Evolutionary conservation across 2,888 invertebrate species (phyloP), one percentile per base, ranked within the genome.

Genomic region (Clepsis dumicolana): DNA sequence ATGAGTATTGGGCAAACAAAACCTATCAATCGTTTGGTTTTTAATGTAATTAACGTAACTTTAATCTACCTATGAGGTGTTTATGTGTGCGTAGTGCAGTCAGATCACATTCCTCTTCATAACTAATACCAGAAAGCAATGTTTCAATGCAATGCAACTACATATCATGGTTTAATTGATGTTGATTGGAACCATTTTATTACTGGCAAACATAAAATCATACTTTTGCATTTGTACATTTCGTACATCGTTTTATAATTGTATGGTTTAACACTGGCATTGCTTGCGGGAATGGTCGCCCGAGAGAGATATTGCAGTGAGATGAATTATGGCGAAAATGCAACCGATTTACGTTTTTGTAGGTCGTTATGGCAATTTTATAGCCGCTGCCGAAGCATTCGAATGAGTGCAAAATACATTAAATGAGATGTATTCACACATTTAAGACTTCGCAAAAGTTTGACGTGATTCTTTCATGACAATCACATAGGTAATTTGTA

Each of bases 301-400:
- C 32, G 24, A 24, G 32, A 50, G 50, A 62, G 24, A 52, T 52
- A 62, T 60, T 50, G 61, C 50, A 50, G n/a, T 35, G 4, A 50
- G 16, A 50, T 62, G 50, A 62, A 52, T 62, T 50, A 62, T 62
- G 24, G 35, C 24, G 32, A 62, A 50, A 62, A 59, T 59, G 57
- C 48, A 24, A 62, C 61, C 61, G 50, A 52, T 62, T 52, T 24
- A 62, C 50, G 48, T 62, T 62, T 62, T 62, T 62, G 48, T 35
- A 62, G 50, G 35, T 21, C 32, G 50, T 52, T 62, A 24, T 48
- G 35, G 35, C 32, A 50, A 32, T 62, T 62, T 77, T 76, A 77
- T 77, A 71, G 72, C 75, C 65, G 71, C 65, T 73, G 72, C 54
- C 64, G 48, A 48, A 48, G 72, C 48, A n/a, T 18, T 29, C 50